phyloP scores from a whole-genome alignment of 2,113 vertebrate genomes.

The Chiloscyllium plagiosum region DNA sequence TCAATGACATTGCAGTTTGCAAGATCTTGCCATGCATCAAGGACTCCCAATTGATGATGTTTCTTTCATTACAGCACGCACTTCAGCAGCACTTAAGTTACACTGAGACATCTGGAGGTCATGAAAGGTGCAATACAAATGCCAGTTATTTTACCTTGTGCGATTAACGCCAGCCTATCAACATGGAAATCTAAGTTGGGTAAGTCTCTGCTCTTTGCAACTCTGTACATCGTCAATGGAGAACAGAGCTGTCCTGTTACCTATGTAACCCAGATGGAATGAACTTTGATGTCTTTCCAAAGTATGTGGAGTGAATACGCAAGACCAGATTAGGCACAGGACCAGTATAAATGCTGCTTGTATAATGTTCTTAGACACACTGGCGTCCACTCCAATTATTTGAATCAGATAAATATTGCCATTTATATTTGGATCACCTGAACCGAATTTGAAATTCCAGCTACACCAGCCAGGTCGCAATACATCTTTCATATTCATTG shows the following conservation, averaged over 20 bases:
- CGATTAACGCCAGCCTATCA: not conserved
- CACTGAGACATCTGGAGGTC: not conserved
- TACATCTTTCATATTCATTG: not conserved
- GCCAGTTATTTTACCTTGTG: not conserved
- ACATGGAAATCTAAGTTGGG: no score
- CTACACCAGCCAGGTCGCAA: not conserved
- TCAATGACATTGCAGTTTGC: not conserved
- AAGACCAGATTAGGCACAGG: not conserved
- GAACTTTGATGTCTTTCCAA: constrained; percentile 13
- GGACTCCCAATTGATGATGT: not conserved
- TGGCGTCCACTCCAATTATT: constrained; percentile 28
- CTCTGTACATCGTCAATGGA: not conserved
- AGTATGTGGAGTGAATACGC: not conserved
- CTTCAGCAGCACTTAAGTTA: not conserved
- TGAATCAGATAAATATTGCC: constrained; percentile 33
- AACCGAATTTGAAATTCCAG: not conserved
- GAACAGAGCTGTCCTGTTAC: constrained; percentile 30
- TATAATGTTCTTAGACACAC: constrained; percentile 26
- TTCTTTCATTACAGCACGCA: not conserved
- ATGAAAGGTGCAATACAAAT: not conserved
- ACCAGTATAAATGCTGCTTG: constrained; percentile 26
- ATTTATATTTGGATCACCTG: constrained; percentile 27
- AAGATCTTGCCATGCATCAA: not conserved
- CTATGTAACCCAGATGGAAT: constrained; percentile 1
- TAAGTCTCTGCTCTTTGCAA: not conserved